Conservation (phyloP, 2,888 invertebrate species). For the Sarcophaga subvicina region DNA sequence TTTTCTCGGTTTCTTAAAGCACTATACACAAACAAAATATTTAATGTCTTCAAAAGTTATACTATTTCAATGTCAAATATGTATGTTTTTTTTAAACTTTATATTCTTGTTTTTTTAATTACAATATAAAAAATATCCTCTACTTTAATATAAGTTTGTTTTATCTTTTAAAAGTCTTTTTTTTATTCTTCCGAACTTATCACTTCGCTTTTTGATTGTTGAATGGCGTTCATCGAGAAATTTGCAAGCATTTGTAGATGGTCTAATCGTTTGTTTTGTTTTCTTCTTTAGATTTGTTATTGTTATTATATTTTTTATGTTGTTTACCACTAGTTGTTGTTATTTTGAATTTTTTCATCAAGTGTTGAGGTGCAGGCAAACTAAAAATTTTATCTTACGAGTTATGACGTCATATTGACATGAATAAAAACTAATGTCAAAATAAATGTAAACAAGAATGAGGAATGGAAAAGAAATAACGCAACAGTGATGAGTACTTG, state of each 20-base stretch:
- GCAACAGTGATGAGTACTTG: background rate
- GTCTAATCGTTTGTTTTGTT: constrained; percentile 54
- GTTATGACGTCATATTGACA: constrained; percentile 52
- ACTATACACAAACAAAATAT: background rate
- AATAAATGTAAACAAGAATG: background rate
- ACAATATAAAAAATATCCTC: background rate
- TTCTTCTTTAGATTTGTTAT: constrained; percentile 31
- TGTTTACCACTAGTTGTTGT: constrained; percentile 62
- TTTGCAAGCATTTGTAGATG: constrained; percentile 18
- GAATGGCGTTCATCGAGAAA: constrained; percentile 62
- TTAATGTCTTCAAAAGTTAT: too few relatives aligned
- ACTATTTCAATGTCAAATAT: background rate
- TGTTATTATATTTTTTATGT: constrained; percentile 47
- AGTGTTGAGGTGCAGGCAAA: background rate
- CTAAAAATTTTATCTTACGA: constrained; percentile 62
- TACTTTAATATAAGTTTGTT: background rate
- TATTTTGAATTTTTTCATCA: constrained; percentile 34
- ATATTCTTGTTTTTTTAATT: constrained; percentile 5
- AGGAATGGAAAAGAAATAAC: background rate
- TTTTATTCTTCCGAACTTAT: constrained; percentile 68
- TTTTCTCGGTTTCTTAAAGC: background rate
- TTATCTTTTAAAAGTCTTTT: constrained; percentile 14
- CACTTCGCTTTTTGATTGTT: constrained; percentile 70
- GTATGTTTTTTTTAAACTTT: background rate
- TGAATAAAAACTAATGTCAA: background rate